A percentile compares a stretch with the other conserved stretches of the same genome.
Conservation (phyloP, 2,888 invertebrate genomes). For the Ochropleura leucogaster region DNA sequence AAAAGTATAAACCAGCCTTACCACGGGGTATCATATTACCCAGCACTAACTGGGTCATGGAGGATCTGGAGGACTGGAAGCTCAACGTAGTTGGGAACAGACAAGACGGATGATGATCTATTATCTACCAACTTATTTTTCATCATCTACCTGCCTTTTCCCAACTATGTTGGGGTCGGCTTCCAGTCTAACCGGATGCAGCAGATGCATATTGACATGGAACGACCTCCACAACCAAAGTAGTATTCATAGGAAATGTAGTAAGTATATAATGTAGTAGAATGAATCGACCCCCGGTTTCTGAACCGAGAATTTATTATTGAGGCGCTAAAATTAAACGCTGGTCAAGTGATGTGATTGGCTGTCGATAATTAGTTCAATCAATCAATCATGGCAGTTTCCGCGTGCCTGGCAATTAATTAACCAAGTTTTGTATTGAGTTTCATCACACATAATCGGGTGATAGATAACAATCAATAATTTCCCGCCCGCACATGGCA, state of each 20-base stretch:
- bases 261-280: too few relatives aligned
- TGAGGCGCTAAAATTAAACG: not conserved
- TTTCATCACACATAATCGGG: not conserved
- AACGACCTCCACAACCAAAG: too few relatives aligned
- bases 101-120: not conserved
- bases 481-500: not conserved
- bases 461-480: not conserved
- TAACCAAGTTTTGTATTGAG: not conserved
- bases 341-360: not conserved
- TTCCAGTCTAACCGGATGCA: too few relatives aligned
- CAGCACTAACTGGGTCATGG: not conserved
- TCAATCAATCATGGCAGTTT: not conserved
- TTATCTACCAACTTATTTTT: not conserved
- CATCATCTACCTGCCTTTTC: too few relatives aligned
- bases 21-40: not conserved
- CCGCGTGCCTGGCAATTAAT: not conserved
- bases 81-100: not conserved
- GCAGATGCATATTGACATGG: too few relatives aligned
- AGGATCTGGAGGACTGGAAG: not conserved
- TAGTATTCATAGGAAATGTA: too few relatives aligned
- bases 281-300: not conserved
- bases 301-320: not conserved
- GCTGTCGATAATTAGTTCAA: not conserved
- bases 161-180: too few relatives aligned
- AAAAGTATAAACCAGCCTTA: not conserved